phyloP scores from a whole-genome alignment of 2,888 invertebrate species.

The Cacoxenus indagator region DNA sequence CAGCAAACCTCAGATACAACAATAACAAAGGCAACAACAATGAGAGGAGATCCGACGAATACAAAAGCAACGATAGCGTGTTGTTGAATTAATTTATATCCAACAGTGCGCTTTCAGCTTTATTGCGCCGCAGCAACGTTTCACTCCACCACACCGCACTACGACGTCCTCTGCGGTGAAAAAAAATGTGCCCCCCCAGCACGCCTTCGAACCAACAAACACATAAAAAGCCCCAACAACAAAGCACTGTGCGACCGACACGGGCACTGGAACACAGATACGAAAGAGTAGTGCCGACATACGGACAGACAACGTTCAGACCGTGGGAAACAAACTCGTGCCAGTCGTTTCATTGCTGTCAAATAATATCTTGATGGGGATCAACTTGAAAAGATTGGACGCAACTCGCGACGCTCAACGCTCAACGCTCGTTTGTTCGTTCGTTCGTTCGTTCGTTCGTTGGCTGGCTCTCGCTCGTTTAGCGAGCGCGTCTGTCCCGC shows the following conservation, averaged over 20 bases:
- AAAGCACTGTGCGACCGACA: conserved; percentile 19
- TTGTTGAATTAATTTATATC: conserved; percentile 70
- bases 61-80: conserved; percentile 57
- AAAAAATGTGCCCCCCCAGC: too few relatives aligned
- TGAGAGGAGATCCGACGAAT: conserved; percentile 33
- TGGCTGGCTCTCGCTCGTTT: conserved; percentile 37
- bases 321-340: conserved; percentile 71
- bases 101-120: conserved; percentile 66
- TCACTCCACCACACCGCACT: conserved; percentile 41
- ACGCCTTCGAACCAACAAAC: conserved; percentile 22
- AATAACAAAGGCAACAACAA: conserved; percentile 35
- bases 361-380: conserved; percentile 69
- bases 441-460: conserved; percentile 22
- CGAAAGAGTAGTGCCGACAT: conserved; percentile 33
- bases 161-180: too few relatives aligned
- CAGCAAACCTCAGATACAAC: conserved; percentile 31
- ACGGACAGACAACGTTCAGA: conserved; percentile 58
- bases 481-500: background rate
- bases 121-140: conserved; percentile 55
- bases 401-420: conserved; percentile 37
- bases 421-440: conserved; percentile 39
- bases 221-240: conserved; percentile 2
- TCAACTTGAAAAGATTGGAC: conserved; percentile 66
- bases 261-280: conserved; percentile 33
- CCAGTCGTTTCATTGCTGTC: conserved; percentile 70